These are phyloP conservation scores for Columba livia DNA, from an alignment of 2,113 vertebrate genomes.

Conservation along the genomic window DNA sequence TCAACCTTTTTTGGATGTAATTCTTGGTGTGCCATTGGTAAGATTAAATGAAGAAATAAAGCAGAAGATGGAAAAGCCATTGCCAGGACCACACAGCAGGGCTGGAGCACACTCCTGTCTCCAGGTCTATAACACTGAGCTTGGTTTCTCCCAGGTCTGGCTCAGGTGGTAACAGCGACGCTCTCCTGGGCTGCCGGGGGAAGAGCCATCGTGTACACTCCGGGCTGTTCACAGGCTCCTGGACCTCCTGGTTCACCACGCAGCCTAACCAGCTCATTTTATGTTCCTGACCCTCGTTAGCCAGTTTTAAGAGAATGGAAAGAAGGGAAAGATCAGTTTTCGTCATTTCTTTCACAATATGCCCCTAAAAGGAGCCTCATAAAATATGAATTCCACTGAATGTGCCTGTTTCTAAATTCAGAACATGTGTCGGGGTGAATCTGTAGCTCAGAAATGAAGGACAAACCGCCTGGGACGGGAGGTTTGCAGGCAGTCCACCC, in stretches of 20 bases:
- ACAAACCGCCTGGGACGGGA: background rate
- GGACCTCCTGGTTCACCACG: background rate
- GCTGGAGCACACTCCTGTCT: background rate
- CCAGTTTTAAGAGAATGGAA: conserved; percentile 9
- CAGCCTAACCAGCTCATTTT: conserved; percentile 1
- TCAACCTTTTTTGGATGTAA: background rate
- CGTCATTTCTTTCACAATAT: conserved; percentile 38
- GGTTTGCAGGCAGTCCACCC: background rate
- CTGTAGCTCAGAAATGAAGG: conserved; percentile 48
- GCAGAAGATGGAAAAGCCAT: background rate
- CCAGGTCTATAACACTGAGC: background rate
- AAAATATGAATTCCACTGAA: conserved; percentile 57
- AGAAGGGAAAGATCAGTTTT: conserved; percentile 14
- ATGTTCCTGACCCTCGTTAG: background rate
- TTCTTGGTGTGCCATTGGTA: background rate
- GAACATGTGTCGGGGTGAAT: conserved; percentile 59
- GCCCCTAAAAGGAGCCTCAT: conserved; percentile 53
- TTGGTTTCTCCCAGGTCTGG: background rate
- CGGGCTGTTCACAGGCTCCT: background rate
- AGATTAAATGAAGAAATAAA: background rate
- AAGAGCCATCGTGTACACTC: background rate
- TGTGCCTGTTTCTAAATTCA: conserved; percentile 61
- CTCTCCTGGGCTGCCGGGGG: background rate
- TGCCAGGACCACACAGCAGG: background rate
- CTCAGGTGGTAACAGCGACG: background rate